Conservation (phyloP, 2,113 vertebrate genomes). For the Agapornis roseicollis region DNA sequence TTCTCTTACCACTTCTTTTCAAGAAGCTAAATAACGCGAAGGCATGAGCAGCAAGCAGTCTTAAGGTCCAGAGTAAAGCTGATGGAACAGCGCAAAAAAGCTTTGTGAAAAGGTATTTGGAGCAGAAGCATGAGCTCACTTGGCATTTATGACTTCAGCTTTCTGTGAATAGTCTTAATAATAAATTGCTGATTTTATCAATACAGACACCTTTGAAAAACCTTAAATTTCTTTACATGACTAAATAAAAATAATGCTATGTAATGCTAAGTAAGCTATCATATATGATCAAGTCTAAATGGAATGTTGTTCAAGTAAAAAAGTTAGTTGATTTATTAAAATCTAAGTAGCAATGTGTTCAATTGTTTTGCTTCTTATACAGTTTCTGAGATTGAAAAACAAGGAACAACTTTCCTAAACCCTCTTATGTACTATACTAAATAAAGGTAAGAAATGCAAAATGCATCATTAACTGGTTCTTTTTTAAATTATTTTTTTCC, state of each 20-base stretch:
- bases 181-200: neutral
- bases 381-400: neutral
- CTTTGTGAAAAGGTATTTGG: neutral
- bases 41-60: neutral
- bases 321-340: neutral
- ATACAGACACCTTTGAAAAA: neutral
- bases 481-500: neutral
- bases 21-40: neutral
- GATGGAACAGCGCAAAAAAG: neutral
- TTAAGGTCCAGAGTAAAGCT: neutral
- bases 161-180: neutral
- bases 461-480: neutral
- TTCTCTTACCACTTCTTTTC: neutral
- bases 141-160: neutral
- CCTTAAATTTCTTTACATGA: neutral
- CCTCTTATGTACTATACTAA: neutral
- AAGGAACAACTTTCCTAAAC: neutral
- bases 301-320: neutral
- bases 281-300: neutral
- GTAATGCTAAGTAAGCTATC: neutral
- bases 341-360: neutral
- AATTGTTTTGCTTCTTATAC: neutral
- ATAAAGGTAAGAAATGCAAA: neutral
- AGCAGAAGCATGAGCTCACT: neutral
- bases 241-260: neutral